phyloP scores from a whole-genome alignment of 2,113 vertebrate genomes.

The Sylvilagus bachmani region DNA sequence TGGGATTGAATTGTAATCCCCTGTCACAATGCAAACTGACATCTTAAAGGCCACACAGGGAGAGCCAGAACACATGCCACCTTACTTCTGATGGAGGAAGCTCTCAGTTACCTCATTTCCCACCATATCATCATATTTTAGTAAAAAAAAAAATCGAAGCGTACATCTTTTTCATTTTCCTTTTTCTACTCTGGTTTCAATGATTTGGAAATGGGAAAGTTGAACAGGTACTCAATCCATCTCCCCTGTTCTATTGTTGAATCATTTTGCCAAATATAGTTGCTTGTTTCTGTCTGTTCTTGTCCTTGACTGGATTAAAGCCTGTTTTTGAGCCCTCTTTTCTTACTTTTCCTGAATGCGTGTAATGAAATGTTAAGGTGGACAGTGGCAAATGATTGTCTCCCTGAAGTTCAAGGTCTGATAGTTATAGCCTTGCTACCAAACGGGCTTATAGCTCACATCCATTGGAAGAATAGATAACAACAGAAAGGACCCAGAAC shows the following conservation, averaged over 20 bases:
- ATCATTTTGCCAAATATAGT: slow-evolving; percentile 75
- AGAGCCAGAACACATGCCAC: background rate
- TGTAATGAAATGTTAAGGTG: background rate
- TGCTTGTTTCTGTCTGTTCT: slow-evolving; percentile 42
- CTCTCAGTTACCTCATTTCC: background rate
- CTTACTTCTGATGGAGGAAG: background rate
- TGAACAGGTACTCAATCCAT: slow-evolving; percentile 59
- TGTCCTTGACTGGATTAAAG: slow-evolving; percentile 53
- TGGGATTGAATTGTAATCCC: too few relatives aligned
- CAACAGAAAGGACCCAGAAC: slow-evolving; percentile 22
- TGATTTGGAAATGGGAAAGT: slow-evolving; percentile 64
- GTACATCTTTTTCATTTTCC: slow-evolving; percentile 27
- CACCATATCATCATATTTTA: background rate
- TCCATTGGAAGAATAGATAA: slow-evolving; percentile 34
- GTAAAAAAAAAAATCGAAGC: slow-evolving; percentile 29
- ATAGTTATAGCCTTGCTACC: slow-evolving; percentile 47
- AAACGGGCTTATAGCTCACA: slow-evolving; percentile 15
- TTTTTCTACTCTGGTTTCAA: slow-evolving; percentile 60
- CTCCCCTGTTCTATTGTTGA: slow-evolving; percentile 36
- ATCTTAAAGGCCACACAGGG: background rate
- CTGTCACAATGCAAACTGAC: background rate
- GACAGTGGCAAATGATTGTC: slow-evolving; percentile 49
- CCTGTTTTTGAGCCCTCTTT: background rate
- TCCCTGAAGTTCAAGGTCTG: background rate
- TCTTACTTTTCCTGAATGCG: background rate